Evolutionary conservation across 2,888 invertebrate genomes (phyloP).

Genomic region (Meliscaeva auricollis): DNA sequence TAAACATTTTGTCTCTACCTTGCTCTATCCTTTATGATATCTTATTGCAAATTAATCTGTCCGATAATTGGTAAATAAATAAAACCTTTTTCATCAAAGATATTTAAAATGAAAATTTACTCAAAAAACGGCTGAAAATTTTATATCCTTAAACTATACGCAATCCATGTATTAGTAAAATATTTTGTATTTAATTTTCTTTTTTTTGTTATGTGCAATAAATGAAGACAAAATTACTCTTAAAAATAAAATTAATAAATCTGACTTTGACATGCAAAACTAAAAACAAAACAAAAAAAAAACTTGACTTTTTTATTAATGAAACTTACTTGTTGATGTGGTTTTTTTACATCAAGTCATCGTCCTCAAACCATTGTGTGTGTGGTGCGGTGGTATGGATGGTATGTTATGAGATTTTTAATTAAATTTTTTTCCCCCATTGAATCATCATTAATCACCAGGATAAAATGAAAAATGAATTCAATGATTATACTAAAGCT

Average conservation of each 20-base stretch:
- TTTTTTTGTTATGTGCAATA: too few species aligned
- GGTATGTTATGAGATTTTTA: slow-evolving; percentile 13
- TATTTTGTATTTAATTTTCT: too few species aligned
- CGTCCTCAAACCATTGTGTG: not conserved
- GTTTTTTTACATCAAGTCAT: slow-evolving; percentile 1
- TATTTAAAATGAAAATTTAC: too few species aligned
- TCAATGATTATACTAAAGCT: not conserved
- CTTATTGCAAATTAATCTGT: too few species aligned
- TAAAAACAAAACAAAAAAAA: not conserved
- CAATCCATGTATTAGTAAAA: too few species aligned
- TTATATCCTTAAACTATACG: too few species aligned
- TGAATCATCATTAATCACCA: slow-evolving; percentile 19
- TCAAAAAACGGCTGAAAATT: too few species aligned
- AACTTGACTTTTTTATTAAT: slow-evolving; percentile 1
- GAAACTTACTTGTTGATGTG: slow-evolving; percentile 19
- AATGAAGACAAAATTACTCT: too few species aligned
- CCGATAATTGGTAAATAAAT: too few species aligned
- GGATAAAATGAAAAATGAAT: not conserved
- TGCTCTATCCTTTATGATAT: too few species aligned
- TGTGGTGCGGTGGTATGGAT: not conserved
- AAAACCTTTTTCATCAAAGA: too few species aligned
- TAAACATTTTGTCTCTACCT: too few species aligned
- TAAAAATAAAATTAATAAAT: not conserved
- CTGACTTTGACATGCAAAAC: not conserved
- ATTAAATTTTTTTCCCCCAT: slow-evolving; percentile 24